phyloP scores from a whole-genome alignment of 2,113 vertebrate species.

The Neofelis nebulosa region DNA sequence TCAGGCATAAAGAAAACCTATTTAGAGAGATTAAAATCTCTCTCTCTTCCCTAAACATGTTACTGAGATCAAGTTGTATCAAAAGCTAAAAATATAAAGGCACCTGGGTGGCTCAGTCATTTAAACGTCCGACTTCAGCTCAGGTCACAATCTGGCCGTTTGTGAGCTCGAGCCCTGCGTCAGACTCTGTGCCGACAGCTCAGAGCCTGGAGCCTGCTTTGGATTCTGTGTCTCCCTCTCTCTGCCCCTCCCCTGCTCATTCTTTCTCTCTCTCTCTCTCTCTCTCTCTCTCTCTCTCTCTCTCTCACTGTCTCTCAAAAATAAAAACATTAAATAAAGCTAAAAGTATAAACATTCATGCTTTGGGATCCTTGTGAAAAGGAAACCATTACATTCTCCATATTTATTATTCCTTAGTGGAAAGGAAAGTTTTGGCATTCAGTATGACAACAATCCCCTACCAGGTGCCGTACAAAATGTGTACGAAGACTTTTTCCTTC shows the following conservation, averaged over 20 bases:
- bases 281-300: too few species aligned
- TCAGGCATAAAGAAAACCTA: not conserved
- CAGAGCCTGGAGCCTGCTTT: too few species aligned
- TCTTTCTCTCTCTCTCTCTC: too few species aligned
- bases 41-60: not conserved
- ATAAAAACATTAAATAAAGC: not conserved
- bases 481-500: not conserved
- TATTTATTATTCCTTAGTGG: not conserved
- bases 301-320: too few species aligned
- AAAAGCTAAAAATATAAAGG: not conserved
- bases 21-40: not conserved
- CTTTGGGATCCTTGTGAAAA: not conserved
- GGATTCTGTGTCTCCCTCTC: too few species aligned
- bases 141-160: too few species aligned
- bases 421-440: not conserved
- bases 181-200: too few species aligned
- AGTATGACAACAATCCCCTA: not conserved
- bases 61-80: not conserved
- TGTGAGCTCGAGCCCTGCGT: too few species aligned
- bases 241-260: too few species aligned
- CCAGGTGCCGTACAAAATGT: not conserved
- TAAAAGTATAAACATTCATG: not conserved
- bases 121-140: too few species aligned
- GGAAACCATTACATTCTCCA: not conserved
- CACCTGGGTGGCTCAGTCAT: too few species aligned